phyloP scores from a whole-genome alignment of 2,888 invertebrate species.

The Meteorus colon region DNA sequence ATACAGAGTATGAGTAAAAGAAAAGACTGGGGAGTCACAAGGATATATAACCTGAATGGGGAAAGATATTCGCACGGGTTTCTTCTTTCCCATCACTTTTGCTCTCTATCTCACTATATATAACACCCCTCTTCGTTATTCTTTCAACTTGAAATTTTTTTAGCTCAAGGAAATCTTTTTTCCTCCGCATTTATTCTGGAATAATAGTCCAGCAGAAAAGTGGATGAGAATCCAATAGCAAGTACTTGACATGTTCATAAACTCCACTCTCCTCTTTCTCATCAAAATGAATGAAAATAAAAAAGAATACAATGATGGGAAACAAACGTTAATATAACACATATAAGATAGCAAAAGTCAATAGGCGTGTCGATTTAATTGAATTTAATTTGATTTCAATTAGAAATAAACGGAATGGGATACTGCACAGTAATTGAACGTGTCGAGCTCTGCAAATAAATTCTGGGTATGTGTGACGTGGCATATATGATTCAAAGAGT shows the following conservation, averaged over 20 bases:
- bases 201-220: not conserved
- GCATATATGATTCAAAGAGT: not conserved
- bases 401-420: not conserved
- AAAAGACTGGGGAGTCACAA: not conserved
- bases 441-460: slow-evolving; percentile 11
- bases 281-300: not conserved
- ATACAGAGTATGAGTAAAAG: not conserved
- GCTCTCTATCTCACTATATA: not conserved
- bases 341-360: slow-evolving; percentile 1
- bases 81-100: not conserved
- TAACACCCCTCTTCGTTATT: not conserved
- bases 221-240: not conserved
- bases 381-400: slow-evolving; percentile 23
- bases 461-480: not conserved
- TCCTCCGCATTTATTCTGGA: not conserved
- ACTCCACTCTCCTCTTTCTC: not conserved
- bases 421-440: slow-evolving; percentile 4
- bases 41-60: not conserved
- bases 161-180: not conserved
- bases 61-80: not conserved
- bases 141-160: not conserved
- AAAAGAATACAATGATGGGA: not conserved
- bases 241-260: not conserved
- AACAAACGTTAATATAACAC: not conserved
- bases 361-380: slow-evolving; percentile 8